A percentile compares a stretch with the other conserved stretches of the same genome.
phyloP scores from a whole-genome alignment of 2,113 vertebrate species.

The Macheiramphus alcinus region DNA sequence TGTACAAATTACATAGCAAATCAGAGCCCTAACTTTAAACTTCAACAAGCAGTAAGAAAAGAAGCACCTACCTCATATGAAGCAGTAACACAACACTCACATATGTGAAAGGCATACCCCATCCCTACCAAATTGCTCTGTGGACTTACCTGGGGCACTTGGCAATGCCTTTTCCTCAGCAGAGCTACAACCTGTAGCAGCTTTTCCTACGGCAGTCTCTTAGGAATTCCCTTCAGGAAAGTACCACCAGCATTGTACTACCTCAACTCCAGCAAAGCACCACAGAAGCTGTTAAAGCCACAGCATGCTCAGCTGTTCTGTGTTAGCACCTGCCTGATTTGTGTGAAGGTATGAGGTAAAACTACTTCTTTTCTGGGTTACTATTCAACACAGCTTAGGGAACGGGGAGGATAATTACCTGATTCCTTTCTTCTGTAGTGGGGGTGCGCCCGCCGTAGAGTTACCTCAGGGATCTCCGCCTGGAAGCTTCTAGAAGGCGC shows the following conservation, averaged over 20 bases:
- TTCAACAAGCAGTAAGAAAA: rapidly evolving
- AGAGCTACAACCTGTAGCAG: rapidly evolving
- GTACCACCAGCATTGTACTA: rapidly evolving
- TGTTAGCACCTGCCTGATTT: rapidly evolving
- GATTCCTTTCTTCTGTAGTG: rapidly evolving
- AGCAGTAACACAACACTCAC: background rate
- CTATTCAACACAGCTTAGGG: rapidly evolving
- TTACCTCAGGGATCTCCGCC: rapidly evolving
- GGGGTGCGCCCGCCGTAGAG: rapidly evolving
- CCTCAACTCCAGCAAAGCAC: background rate
- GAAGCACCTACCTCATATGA: rapidly evolving
- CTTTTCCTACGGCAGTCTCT: rapidly evolving
- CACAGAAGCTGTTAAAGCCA: rapidly evolving
- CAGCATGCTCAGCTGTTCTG: rapidly evolving
- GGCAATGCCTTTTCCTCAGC: rapidly evolving
- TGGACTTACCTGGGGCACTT: rapidly evolving
- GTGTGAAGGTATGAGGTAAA: rapidly evolving
- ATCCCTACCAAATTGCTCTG: rapidly evolving
- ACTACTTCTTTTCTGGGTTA: rapidly evolving
- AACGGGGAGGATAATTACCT: rapidly evolving
- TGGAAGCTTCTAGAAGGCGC: rapidly evolving
- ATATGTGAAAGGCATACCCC: rapidly evolving
- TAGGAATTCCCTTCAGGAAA: background rate
- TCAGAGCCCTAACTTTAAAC: background rate
- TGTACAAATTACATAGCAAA: rapidly evolving